Percentiles rank a stretch among this genome's conserved stretches.
These are phyloP conservation scores for Anoplopoma fimbria DNA, from an alignment of 2,113 vertebrate genomes.

Conservation along the genomic window DNA sequence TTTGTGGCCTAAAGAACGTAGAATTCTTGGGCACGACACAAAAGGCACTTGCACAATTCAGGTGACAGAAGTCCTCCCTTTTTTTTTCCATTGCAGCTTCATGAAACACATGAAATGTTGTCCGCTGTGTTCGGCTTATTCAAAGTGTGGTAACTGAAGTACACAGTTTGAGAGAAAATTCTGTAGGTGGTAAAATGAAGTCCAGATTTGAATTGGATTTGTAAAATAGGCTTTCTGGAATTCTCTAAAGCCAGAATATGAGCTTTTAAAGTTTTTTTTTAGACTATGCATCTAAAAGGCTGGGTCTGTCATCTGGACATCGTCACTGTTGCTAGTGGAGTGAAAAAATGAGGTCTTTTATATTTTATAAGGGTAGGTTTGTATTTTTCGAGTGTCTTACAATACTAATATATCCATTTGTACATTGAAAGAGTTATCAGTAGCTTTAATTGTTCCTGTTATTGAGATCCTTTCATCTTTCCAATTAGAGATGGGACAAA, in stretches of 20 bases:
- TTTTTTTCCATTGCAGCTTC: slow-evolving; percentile 25
- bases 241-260: not conserved
- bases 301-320: too few species aligned
- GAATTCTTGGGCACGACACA: slow-evolving; percentile 74
- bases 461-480: too few species aligned
- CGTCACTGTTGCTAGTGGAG: too few species aligned
- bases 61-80: slow-evolving; percentile 62
- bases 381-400: too few species aligned
- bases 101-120: not conserved
- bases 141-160: not conserved
- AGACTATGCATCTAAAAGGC: not conserved
- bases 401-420: too few species aligned
- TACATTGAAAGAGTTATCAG: too few species aligned
- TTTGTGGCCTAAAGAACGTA: slow-evolving; percentile 75
- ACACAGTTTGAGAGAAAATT: not conserved
- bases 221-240: not conserved
- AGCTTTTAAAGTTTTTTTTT: not conserved
- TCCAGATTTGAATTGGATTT: not conserved
- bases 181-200: not conserved
- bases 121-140: not conserved
- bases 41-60: slow-evolving; percentile 62
- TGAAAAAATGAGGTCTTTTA: too few species aligned
- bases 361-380: too few species aligned
- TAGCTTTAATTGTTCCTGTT: too few species aligned
- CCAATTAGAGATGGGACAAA: not conserved